Evolutionary conservation across 2,797 vertebrate species (phyloP), one percentile per base, ranked within the genome.

Genomic region (Macroramphosus scolopax): DNA sequence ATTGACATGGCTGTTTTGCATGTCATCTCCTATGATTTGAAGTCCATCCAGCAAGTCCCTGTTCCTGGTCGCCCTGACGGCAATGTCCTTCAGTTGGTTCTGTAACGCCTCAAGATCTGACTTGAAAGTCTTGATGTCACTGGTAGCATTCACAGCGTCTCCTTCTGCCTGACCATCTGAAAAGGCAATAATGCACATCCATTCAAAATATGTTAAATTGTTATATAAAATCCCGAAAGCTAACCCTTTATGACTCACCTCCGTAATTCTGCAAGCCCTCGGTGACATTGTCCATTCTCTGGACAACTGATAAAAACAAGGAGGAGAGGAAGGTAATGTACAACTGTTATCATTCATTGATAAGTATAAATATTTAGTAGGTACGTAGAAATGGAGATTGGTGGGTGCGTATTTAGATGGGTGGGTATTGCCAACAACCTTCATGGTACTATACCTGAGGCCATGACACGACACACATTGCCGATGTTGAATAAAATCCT

Each of bases 231-330:
- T 5, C 45, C 30, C 30, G 3, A 39, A 17, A 30, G 17, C 2
- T 13, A 33, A 15, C 42, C 8, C 45, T 31, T 8, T 30, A 16
- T 28, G 12, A 51, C 69, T 92, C 88, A 98, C 95, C 94, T 80
- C 91, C 87, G 8, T 95, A 98, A 73, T 89, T 92, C 77, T 96
- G 92, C 88, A 99, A 92, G 31, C 93, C 94, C 75, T 92, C 93
- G 58, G 95, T 92, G 51, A 98, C 95, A 62, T 87, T 92, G 81
- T 99, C 94, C 94, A 99, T 97, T 86, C 87, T 95, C 83, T 97
- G 92, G 77, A 99, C 95, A 89, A 98, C 96, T 99, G 56, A 39
- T 3, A 51, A 8, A 51, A 49, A 68, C 9, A 62, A 4, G 5
- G 30, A 45, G 38, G 1, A 45, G 6, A 24, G 6, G 3, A 22